Conservation (phyloP, 2,113 vertebrate genomes). For the Xenotilapia longispinis region DNA sequence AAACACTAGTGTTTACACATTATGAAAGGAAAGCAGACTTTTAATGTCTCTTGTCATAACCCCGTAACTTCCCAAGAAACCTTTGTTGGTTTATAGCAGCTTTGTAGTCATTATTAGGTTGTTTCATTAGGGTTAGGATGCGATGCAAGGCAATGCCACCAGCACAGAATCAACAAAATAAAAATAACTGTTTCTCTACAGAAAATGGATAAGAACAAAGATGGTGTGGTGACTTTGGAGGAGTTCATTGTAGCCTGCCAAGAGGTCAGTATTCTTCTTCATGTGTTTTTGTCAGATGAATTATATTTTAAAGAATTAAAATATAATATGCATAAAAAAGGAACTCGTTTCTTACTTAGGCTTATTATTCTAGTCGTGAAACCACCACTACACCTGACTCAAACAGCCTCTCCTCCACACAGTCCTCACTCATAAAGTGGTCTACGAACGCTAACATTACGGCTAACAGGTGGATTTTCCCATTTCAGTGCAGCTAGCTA, state of each 20-base stretch:
- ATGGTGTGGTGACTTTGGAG: constrained; percentile 94
- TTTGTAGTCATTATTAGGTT: background rate
- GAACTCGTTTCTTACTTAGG: background rate
- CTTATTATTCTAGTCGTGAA: background rate
- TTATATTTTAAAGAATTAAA: background rate
- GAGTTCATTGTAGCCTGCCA: constrained; percentile 95
- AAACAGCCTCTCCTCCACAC: background rate
- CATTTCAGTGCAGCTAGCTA: background rate
- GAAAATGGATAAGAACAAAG: constrained; percentile 99
- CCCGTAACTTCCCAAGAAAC: background rate
- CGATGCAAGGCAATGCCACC: background rate
- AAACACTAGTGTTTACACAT: background rate
- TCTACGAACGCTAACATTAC: accelerated
- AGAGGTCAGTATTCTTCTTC: constrained; percentile 76
- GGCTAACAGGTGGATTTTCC: background rate
- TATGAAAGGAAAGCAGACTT: background rate
- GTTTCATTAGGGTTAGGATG: background rate
- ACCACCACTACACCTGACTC: background rate
- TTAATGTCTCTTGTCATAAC: background rate
- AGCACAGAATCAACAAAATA: background rate
- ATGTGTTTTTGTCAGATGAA: background rate
- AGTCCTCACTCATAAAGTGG: background rate
- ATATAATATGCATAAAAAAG: background rate
- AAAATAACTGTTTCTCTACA: constrained; percentile 42
- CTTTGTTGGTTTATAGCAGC: background rate